These are phyloP conservation scores for Siderastrea siderea DNA, from an alignment of 92 coral and sea anemone species.

Conservation along the genomic window DNA sequence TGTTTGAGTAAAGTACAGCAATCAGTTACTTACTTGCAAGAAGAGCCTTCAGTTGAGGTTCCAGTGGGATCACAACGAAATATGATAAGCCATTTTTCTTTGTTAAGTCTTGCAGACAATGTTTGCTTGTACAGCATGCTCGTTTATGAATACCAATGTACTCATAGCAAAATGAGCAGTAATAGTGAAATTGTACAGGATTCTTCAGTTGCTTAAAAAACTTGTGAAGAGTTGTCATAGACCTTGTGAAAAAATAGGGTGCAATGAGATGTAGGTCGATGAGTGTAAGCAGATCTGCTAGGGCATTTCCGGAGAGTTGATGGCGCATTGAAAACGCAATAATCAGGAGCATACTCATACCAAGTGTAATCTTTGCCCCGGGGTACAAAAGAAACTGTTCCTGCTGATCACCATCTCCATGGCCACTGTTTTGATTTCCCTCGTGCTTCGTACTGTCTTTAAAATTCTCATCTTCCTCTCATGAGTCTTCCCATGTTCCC, in stretches of 20 bases:
- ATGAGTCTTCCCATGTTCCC: too few relatives aligned
- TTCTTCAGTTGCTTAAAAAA: slow-evolving; percentile 40
- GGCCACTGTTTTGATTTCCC: too few relatives aligned
- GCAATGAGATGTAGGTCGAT: slow-evolving; percentile 50
- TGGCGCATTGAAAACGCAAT: slow-evolving; percentile 69
- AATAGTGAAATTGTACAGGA: slow-evolving; percentile 43
- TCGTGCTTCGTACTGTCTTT: too few relatives aligned
- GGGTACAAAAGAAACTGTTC: slow-evolving; percentile 5
- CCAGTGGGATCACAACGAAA: slow-evolving; percentile 41
- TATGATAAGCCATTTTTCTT: too few relatives aligned
- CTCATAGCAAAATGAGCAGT: slow-evolving; percentile 47
- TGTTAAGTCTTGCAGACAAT: too few relatives aligned
- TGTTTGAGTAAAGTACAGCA: too few relatives aligned
- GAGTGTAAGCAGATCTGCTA: slow-evolving; percentile 53
- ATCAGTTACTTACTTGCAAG: slow-evolving; percentile 48
- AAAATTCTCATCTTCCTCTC: too few relatives aligned
- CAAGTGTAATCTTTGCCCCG: slow-evolving; percentile 20
- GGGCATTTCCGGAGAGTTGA: slow-evolving; percentile 58
- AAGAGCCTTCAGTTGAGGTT: slow-evolving; percentile 35
- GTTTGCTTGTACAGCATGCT: too few relatives aligned
- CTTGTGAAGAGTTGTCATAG: background rate
- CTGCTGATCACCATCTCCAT: too few relatives aligned
- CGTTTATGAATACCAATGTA: slow-evolving; percentile 20
- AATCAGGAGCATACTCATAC: slow-evolving; percentile 59
- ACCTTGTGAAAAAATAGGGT: slow-evolving; percentile 49